A percentile compares a stretch with the other conserved stretches of the same genome.
phyloP scores from a whole-genome alignment of 2,888 invertebrate genomes.

The Ochropleura plecta region DNA sequence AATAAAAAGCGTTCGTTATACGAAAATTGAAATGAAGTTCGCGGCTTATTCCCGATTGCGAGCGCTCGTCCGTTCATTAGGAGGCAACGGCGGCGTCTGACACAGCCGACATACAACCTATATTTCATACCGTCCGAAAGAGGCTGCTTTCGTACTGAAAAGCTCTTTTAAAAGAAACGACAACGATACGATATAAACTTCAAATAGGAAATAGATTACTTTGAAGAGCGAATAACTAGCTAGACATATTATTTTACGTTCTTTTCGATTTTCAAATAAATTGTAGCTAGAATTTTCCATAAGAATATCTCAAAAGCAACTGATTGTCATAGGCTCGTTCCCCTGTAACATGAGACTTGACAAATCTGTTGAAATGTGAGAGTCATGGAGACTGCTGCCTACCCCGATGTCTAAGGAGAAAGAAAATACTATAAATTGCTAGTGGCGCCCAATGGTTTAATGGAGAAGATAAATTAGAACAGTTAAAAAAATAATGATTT shows the following conservation, averaged over 20 bases:
- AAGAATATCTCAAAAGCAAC: neutral
- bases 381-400: too few species aligned
- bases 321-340: neutral
- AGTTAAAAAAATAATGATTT: neutral
- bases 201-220: neutral
- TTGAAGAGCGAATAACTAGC: neutral
- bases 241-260: neutral
- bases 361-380: neutral
- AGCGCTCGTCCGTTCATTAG: slow-evolving; percentile 71
- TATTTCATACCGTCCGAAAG: slow-evolving; percentile 71
- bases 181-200: slow-evolving; percentile 17
- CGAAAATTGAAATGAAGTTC: slow-evolving; percentile 68
- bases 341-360: too few species aligned
- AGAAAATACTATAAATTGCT: neutral
- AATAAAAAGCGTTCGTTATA: slow-evolving; percentile 56
- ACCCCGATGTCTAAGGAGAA: neutral
- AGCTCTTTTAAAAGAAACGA: slow-evolving; percentile 73
- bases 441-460: neutral
- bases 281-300: neutral
- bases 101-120: slow-evolving; percentile 72
- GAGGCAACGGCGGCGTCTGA: slow-evolving; percentile 79
- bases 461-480: neutral
- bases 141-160: slow-evolving; percentile 68
- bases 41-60: slow-evolving; percentile 66
- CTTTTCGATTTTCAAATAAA: neutral